Evolutionary conservation across 2,888 invertebrate genomes (phyloP), one percentile per base, ranked within the genome.

Genomic region (Atrina japonica): DNA sequence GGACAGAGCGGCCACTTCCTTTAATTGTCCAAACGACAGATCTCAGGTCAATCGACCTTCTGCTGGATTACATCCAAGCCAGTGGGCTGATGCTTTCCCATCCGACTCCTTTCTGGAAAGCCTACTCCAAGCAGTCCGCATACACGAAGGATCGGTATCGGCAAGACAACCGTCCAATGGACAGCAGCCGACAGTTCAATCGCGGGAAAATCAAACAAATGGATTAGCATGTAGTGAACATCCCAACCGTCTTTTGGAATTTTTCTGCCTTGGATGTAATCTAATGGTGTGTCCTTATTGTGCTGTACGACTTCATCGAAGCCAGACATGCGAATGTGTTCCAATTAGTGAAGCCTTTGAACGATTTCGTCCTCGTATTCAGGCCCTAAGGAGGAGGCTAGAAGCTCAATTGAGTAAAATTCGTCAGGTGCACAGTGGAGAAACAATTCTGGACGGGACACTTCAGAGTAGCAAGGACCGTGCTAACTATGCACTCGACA

Each of bases 21-120:
- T 82, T 66, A 77, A 67, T 14, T 82, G 81, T 49, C 81, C 81
- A 25, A 82, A 78, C 52, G 81, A 82, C 61, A 63, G 81, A 27
- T 74, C 76, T 7, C 70, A 77, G 47, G 67, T 80, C 5, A 61
- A 68, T 9, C 58, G 76, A 25, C 81, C 81, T 7, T 23, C 67
- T 16, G 59, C 67, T 3, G 74, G 68, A n/a, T 59, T 80, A 2
- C 53, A 76, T 7, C 73, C 75, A 9, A 77, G 75, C 49, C 75
- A 78, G 47, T 82, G 81, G 81, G 81, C 76, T 3, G 58, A 65
- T 23, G 70, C 63, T 1, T 82, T 77, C 63, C 81, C 81, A 6
- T 41, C 63, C 2, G 81, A 82, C 49, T 75, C 80, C 9, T 82
- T 82, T 52, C 69, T 78, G 3, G 64, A 69, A 2, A 78, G 76